These are phyloP conservation scores for Schizothorax lantsangensis DNA, from an alignment of 2,797 vertebrate genomes.

Conservation along the genomic window DNA sequence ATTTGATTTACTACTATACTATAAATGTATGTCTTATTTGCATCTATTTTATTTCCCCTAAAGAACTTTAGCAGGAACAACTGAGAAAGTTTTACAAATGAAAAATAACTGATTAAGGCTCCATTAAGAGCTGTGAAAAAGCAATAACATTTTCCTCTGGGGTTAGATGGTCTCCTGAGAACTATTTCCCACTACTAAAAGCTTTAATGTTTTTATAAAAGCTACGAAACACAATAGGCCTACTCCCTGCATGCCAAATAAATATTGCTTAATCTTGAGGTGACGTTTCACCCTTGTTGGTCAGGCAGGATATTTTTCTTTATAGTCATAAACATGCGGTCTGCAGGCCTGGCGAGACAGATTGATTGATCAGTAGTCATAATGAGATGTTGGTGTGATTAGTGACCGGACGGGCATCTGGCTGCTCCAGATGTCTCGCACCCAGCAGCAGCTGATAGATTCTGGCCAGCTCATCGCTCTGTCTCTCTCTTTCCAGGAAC, in stretches of 20 bases:
- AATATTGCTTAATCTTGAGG: not conserved
- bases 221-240: not conserved
- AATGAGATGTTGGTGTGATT: conserved; percentile 58
- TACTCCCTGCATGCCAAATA: not conserved
- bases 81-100: not conserved
- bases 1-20: not conserved
- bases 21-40: not conserved
- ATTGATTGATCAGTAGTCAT: conserved; percentile 53
- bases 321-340: conserved; percentile 25
- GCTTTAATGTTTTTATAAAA: conserved; percentile 32
- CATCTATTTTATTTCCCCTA: not conserved
- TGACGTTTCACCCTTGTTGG: not conserved
- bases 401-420: conserved; percentile 51
- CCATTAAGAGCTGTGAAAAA: conserved; percentile 1
- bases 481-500: conserved; percentile 3
- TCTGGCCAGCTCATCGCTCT: conserved; percentile 36
- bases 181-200: conserved; percentile 21
- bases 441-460: conserved; percentile 41
- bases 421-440: conserved; percentile 55
- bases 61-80: not conserved
- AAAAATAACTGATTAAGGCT: conserved; percentile 10
- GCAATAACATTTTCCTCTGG: not conserved
- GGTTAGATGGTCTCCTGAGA: not conserved
- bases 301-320: conserved; percentile 28
- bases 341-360: conserved; percentile 24